Percentiles rank a stretch among this genome's conserved stretches.
phyloP scores from a whole-genome alignment of 2,797 vertebrate species.

The Pseudopleuronectes americanus region DNA sequence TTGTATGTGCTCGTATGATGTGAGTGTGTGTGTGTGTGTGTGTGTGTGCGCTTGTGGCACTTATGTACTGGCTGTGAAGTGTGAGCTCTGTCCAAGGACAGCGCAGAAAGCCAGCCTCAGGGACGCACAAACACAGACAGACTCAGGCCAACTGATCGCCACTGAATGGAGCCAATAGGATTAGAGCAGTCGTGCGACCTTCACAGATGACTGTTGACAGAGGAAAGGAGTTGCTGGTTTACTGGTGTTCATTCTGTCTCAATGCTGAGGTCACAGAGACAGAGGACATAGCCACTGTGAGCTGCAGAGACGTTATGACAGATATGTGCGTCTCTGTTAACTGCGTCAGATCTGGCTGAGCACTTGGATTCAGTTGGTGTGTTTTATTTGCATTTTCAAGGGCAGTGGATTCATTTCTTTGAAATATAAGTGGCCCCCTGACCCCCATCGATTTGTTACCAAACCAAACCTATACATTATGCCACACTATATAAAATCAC shows the following conservation, averaged over 20 bases:
- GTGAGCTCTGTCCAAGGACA: slow-evolving; percentile 70
- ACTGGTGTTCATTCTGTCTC: slow-evolving; percentile 28
- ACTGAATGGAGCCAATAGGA: slow-evolving; percentile 60
- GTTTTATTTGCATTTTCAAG: too few relatives aligned
- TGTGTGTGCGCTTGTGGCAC: not conserved
- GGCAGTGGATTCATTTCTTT: too few relatives aligned
- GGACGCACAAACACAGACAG: slow-evolving; percentile 40
- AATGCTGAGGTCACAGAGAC: slow-evolving; percentile 19
- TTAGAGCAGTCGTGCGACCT: slow-evolving; percentile 68
- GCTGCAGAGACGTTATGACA: not conserved
- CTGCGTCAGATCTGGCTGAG: not conserved
- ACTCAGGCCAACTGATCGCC: slow-evolving; percentile 38
- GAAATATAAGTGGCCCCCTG: too few relatives aligned
- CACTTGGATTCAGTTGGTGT: too few relatives aligned
- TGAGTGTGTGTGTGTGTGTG: too few relatives aligned
- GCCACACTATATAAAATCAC: too few relatives aligned
- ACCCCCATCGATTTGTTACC: too few relatives aligned
- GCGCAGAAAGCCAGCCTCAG: slow-evolving; percentile 52
- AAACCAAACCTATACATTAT: too few relatives aligned
- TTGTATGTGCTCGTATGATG: too few relatives aligned
- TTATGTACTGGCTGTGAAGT: slow-evolving; percentile 16
- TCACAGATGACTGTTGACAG: slow-evolving; percentile 50
- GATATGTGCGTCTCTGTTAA: slow-evolving; percentile 5
- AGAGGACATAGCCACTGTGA: slow-evolving; percentile 6
- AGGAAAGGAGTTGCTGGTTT: slow-evolving; percentile 18